phyloP scores from a whole-genome alignment of 2,888 invertebrate genomes.

The Leucozona laternaria region DNA sequence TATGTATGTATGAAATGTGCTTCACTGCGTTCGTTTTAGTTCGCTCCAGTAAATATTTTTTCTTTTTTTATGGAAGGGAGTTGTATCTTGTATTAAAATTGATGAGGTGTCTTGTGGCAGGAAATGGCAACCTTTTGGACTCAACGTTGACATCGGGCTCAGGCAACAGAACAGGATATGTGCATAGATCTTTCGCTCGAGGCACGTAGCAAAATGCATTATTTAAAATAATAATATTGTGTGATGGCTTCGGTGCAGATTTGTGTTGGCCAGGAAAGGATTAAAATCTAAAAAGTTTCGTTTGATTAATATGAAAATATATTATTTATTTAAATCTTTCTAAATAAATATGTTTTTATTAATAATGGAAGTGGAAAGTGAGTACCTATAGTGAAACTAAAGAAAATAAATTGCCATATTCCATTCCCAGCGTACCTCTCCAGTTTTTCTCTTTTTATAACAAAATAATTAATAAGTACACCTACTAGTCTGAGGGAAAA shows the following conservation, averaged over 20 bases:
- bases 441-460: too few species aligned
- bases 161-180: constrained; percentile 26
- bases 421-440: too few species aligned
- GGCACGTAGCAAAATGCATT: constrained; percentile 32
- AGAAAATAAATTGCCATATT: too few species aligned
- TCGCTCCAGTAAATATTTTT: constrained; percentile 28
- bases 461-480: too few species aligned
- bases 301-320: neutral
- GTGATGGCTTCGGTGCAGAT: constrained; percentile 7
- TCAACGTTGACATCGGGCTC: constrained; percentile 34
- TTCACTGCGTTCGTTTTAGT: constrained; percentile 3
- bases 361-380: neutral
- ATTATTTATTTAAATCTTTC: neutral
- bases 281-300: neutral
- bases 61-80: neutral
- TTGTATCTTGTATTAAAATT: constrained; percentile 49
- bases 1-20: neutral
- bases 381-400: too few species aligned
- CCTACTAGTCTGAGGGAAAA: too few species aligned
- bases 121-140: constrained; percentile 59
- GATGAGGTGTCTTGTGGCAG: constrained; percentile 72
- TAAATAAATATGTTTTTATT: neutral
- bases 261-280: constrained; percentile 8
- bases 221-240: constrained; percentile 25
- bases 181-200: neutral